These are phyloP conservation scores for Polylopha cassiicola DNA, from an alignment of 2,888 invertebrate genomes.

Conservation along the genomic window DNA sequence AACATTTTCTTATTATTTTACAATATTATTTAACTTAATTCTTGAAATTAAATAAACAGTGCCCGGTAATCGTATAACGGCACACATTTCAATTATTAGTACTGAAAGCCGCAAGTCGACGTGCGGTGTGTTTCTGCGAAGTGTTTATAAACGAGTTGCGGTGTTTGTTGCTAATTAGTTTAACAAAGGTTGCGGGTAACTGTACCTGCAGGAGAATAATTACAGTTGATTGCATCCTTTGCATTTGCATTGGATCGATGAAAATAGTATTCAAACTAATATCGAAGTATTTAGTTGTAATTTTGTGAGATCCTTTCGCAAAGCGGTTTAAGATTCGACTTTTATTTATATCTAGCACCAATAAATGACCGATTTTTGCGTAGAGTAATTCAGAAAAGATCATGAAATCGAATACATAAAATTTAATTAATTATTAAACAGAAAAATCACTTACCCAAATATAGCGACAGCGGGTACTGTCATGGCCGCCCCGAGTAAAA, in stretches of 20 bases:
- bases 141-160: not conserved
- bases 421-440: not conserved
- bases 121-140: not conserved
- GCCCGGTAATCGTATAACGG: too few relatives aligned
- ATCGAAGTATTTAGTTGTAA: too few relatives aligned
- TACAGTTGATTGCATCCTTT: slow-evolving; percentile 2
- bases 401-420: not conserved
- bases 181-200: not conserved
- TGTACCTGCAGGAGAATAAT: slow-evolving; percentile 1
- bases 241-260: not conserved
- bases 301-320: too few relatives aligned
- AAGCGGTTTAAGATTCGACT: too few relatives aligned
- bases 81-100: not conserved
- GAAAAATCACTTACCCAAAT: slow-evolving; percentile 69
- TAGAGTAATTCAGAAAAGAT: not conserved
- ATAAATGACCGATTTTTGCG: too few relatives aligned
- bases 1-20: too few relatives aligned
- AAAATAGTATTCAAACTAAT: too few relatives aligned
- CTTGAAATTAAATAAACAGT: too few relatives aligned
- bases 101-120: not conserved
- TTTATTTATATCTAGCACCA: too few relatives aligned
- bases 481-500: slow-evolving; percentile 80
- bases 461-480: slow-evolving; percentile 82
- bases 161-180: slow-evolving; percentile 6
- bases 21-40: too few relatives aligned